phyloP scores from a whole-genome alignment of 37 sponge, comb jelly and placozoan genomes.

The Amphimedon queenslandica region DNA sequence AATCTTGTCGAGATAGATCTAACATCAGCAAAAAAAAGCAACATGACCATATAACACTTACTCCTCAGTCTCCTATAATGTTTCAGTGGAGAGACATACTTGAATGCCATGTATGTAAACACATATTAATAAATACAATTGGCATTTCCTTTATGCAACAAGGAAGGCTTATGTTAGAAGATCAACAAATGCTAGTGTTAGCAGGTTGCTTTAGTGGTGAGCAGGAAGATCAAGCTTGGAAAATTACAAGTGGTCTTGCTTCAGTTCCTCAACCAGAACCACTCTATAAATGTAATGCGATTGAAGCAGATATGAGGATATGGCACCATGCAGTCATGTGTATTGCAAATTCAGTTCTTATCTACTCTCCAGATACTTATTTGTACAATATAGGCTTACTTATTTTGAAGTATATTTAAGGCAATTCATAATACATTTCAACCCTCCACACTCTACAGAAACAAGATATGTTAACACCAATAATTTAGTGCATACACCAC shows the following conservation, averaged over 20 bases:
- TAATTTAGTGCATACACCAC: neutral
- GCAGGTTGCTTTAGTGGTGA: neutral
- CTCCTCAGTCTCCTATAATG: neutral
- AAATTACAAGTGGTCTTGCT: neutral
- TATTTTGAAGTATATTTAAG: neutral
- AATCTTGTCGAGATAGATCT: neutral
- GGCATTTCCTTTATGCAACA: neutral
- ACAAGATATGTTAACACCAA: neutral
- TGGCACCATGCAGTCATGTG: neutral
- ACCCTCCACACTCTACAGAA: neutral
- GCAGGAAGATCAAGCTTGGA: neutral
- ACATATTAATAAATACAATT: neutral
- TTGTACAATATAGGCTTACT: neutral
- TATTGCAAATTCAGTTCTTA: neutral
- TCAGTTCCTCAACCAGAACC: neutral
- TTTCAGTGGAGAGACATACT: neutral
- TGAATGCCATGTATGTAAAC: neutral
- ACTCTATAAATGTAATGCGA: neutral
- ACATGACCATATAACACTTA: slow-evolving; percentile 1
- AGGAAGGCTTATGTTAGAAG: neutral
- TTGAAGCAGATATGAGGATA: neutral
- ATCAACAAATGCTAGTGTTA: neutral
- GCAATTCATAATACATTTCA: neutral
- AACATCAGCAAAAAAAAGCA: neutral
- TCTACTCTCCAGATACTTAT: slow-evolving; percentile 7